These are phyloP conservation scores for Thunnus thynnus DNA, from an alignment of 2,113 vertebrate species.

Conservation along the genomic window DNA sequence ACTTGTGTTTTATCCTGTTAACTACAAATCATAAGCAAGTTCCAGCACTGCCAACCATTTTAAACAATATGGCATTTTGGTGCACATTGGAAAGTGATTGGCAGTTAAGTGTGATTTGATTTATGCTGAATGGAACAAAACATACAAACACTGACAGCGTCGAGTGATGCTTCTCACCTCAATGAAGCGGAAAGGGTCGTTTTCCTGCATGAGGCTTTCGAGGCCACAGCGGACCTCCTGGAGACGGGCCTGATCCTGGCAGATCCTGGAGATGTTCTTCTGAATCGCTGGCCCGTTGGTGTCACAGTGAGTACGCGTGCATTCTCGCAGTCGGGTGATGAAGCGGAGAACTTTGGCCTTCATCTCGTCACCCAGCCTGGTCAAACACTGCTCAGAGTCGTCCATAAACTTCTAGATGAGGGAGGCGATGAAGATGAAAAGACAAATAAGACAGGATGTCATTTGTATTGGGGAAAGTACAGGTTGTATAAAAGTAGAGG, in stretches of 20 bases:
- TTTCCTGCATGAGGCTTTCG: conserved; percentile 74
- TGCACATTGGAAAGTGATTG: too few species aligned
- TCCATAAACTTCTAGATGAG: conserved; percentile 71
- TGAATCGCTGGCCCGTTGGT: conserved; percentile 63
- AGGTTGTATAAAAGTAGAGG: too few species aligned
- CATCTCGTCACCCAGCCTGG: conserved; percentile 58
- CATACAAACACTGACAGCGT: not conserved
- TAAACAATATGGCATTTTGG: too few species aligned
- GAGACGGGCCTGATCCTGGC: conserved; percentile 76
- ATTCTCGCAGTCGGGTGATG: conserved; percentile 52
- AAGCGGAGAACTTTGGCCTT: conserved; percentile 69
- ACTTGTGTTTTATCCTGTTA: too few species aligned
- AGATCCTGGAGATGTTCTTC: conserved; percentile 75
- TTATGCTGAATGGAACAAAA: too few species aligned
- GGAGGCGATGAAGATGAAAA: not conserved
- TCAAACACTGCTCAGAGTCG: conserved; percentile 68
- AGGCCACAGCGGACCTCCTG: conserved; percentile 72
- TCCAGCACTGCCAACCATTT: too few species aligned
- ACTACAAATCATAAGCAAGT: too few species aligned
- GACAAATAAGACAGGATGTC: not conserved
- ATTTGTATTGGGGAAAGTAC: too few species aligned
- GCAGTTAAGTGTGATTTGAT: too few species aligned
- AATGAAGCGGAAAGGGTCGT: conserved; percentile 81
- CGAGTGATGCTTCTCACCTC: conserved; percentile 60
- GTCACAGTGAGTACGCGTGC: conserved; percentile 42